Conservation (phyloP, 2,113 vertebrate species). For the Gallinago media region DNA sequence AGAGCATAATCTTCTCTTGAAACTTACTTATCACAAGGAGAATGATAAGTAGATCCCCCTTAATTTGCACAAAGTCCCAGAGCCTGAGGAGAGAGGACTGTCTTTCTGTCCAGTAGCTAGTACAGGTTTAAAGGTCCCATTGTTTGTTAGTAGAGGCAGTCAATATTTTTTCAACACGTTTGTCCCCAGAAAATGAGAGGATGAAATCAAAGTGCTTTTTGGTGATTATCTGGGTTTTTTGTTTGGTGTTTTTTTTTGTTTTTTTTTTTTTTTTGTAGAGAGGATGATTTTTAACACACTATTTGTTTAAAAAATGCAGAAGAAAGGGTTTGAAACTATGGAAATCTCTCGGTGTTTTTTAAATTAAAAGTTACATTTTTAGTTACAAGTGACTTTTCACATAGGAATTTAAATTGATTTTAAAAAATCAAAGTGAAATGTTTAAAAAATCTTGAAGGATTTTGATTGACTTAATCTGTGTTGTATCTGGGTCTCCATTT, state of each 20-base stretch:
- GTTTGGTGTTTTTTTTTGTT: no score
- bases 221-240: background rate
- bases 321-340: background rate
- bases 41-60: background rate
- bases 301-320: background rate
- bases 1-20: slow-evolving; percentile 21
- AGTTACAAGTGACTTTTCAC: slow-evolving; percentile 25
- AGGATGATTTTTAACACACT: background rate
- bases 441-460: slow-evolving; percentile 45
- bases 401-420: slow-evolving; percentile 36
- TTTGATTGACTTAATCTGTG: slow-evolving; percentile 68
- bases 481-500: slow-evolving; percentile 59
- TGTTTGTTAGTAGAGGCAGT: background rate
- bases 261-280: background rate
- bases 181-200: background rate
- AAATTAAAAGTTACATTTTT: slow-evolving; percentile 29
- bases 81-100: background rate
- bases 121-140: background rate
- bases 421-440: background rate
- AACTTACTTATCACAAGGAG: background rate
- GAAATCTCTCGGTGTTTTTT: background rate
- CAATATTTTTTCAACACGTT: background rate
- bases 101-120: background rate
- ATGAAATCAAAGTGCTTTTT: background rate
- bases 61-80: background rate